Percentiles rank a stretch among this genome's conserved stretches.
Evolutionary conservation across 2,113 vertebrate genomes (phyloP).

Genomic region (Chlamydotis undulata): DNA sequence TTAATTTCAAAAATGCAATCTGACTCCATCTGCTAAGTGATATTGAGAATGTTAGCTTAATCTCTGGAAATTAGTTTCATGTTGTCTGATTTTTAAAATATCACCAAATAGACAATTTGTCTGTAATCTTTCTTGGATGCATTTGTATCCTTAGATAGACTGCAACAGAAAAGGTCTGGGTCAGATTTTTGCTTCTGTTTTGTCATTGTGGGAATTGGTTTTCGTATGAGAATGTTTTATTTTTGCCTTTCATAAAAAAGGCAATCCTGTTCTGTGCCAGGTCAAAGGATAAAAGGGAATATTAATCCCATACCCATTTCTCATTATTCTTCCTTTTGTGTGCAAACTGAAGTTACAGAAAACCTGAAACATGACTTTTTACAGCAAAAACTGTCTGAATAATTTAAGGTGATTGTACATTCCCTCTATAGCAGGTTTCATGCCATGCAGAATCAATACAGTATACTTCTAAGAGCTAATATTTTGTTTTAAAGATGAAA

Average conservation of each 20-base stretch:
- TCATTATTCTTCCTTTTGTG: background rate
- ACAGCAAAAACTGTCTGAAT: background rate
- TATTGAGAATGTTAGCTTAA: background rate
- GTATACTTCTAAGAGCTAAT: background rate
- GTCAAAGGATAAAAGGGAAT: background rate
- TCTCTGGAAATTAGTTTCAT: background rate
- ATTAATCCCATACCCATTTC: background rate
- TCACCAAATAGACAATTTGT: background rate
- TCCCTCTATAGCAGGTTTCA: background rate
- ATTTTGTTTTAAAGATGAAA: background rate
- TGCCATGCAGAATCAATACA: background rate
- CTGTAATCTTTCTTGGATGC: background rate
- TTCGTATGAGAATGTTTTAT: background rate
- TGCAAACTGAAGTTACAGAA: background rate
- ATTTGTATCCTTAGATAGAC: background rate
- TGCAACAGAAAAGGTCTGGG: background rate
- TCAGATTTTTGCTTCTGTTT: background rate
- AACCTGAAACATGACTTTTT: background rate
- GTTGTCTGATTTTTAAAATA: background rate
- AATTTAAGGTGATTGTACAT: background rate
- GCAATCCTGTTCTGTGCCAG: background rate
- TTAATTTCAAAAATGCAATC: background rate
- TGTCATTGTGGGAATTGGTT: background rate
- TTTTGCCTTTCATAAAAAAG: background rate
- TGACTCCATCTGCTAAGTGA: background rate